These are phyloP conservation scores for Stegophylla sp. DNA, from an alignment of 2,888 invertebrate genomes.

Conservation along the genomic window DNA sequence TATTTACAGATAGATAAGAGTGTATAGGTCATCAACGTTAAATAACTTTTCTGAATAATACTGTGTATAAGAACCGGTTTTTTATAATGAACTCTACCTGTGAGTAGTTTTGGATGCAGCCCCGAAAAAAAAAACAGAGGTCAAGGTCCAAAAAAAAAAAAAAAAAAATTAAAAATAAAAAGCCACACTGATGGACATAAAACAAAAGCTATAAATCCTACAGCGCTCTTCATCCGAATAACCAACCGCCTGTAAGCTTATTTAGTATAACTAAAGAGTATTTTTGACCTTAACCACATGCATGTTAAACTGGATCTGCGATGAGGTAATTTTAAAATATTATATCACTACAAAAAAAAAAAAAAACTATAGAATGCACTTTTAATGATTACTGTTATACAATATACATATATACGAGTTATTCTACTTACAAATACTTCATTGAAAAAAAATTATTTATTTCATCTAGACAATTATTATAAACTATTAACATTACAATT, in stretches of 20 bases:
- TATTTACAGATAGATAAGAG: constrained; percentile 29
- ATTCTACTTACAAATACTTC: too few relatives aligned
- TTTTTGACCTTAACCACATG: constrained; percentile 37
- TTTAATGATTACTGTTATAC: not conserved
- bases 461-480: too few relatives aligned
- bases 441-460: too few relatives aligned
- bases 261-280: constrained; percentile 2
- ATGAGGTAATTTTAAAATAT: constrained; percentile 34
- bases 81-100: constrained; percentile 24
- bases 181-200: constrained; percentile 39
- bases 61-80: constrained; percentile 45
- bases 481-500: too few relatives aligned
- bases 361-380: not conserved
- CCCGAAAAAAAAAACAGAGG: constrained; percentile 57
- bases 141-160: constrained; percentile 44
- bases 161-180: too few relatives aligned
- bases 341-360: constrained; percentile 3
- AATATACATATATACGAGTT: not conserved
- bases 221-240: not conserved
- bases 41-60: constrained; percentile 51
- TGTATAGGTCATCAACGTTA: constrained; percentile 53
- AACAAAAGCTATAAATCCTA: constrained; percentile 58
- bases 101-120: constrained; percentile 46
- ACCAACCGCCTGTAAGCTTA: constrained; percentile 42
- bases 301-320: constrained; percentile 38